Evolutionary conservation across 2,797 vertebrate genomes (phyloP).

Genomic region (Epinephelus coioides): DNA sequence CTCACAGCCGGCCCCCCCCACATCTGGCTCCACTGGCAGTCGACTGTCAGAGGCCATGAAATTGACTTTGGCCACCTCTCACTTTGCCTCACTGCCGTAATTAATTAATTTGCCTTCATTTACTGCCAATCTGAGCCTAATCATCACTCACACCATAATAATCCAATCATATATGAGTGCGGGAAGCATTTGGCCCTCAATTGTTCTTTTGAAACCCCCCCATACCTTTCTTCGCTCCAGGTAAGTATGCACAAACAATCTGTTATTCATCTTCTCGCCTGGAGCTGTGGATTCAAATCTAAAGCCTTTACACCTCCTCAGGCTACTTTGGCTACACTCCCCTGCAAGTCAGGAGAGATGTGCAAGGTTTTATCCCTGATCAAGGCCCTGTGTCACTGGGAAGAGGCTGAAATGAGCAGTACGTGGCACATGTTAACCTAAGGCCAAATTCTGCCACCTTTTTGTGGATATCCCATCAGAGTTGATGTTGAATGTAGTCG

Average conservation of each 20-base stretch:
- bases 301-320: conserved; percentile 41
- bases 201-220: conserved; percentile 11
- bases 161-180: conserved; percentile 58
- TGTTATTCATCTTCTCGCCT: conserved; percentile 38
- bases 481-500: too few relatives aligned
- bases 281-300: conserved; percentile 58
- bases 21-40: conserved; percentile 59
- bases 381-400: conserved; percentile 31
- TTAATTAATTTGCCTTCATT: conserved; percentile 79
- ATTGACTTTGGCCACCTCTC: conserved; percentile 78
- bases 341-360: conserved; percentile 19
- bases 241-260: conserved; percentile 41
- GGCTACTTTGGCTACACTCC: conserved; percentile 33
- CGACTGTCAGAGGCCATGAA: conserved; percentile 67
- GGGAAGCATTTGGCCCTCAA: conserved; percentile 25
- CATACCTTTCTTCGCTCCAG: neutral
- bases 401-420: conserved; percentile 27
- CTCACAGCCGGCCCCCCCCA: conserved; percentile 27
- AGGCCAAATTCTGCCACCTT: neutral
- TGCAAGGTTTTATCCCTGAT: conserved; percentile 50
- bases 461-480: too few relatives aligned
- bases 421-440: conserved; percentile 34
- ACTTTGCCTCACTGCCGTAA: conserved; percentile 71
- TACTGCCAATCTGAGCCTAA: conserved; percentile 64
- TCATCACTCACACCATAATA: conserved; percentile 50